These are phyloP conservation scores for Charaxes varanes DNA, from an alignment of 1,140 invertebrate species.

Conservation along the genomic window DNA sequence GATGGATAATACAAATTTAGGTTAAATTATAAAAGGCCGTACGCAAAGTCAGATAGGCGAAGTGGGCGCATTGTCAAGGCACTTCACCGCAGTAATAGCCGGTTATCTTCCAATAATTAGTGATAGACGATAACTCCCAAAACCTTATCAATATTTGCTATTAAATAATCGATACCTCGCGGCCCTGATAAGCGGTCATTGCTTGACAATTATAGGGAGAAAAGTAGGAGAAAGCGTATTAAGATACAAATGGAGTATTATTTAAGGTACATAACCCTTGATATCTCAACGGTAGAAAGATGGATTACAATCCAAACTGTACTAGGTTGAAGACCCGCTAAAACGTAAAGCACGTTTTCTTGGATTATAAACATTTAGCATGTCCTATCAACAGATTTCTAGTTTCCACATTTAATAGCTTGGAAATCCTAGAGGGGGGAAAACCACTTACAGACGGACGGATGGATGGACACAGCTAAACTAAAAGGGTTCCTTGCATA, in stretches of 20 bases:
- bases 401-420: too few species aligned
- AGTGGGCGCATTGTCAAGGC: constrained; percentile 47
- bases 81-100: constrained; percentile 54
- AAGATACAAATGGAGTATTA: neutral
- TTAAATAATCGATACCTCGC: constrained; percentile 70
- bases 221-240: constrained; percentile 1
- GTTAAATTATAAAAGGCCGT: neutral
- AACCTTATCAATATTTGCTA: constrained; percentile 68
- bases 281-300: neutral
- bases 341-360: too few species aligned
- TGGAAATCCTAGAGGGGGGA: too few species aligned
- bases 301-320: too few species aligned
- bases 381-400: too few species aligned
- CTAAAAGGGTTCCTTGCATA: too few species aligned
- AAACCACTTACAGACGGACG: too few species aligned
- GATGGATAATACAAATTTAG: too few species aligned
- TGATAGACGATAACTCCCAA: constrained; percentile 62
- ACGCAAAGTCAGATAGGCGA: constrained; percentile 13
- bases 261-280: neutral
- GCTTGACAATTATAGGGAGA: constrained; percentile 24
- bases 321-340: too few species aligned
- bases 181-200: constrained; percentile 62
- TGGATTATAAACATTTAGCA: too few species aligned
- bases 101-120: constrained; percentile 68
- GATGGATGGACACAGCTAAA: too few species aligned